Conservation (phyloP, 2,888 invertebrate genomes). For the Clepsis dumicolana region DNA sequence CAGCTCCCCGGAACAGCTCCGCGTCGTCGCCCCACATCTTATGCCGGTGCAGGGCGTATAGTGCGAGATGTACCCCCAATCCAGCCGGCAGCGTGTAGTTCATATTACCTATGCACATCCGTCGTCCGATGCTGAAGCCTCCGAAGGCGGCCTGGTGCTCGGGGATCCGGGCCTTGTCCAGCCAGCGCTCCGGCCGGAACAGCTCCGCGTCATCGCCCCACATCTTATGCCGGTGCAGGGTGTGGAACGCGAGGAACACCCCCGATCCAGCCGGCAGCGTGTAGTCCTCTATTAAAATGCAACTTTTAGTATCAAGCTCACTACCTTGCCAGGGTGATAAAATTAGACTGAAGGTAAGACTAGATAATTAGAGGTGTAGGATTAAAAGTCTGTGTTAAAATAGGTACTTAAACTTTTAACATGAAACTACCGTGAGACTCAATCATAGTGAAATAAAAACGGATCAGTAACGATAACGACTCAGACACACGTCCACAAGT, state of each 20-base stretch:
- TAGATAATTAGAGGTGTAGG: too few species aligned
- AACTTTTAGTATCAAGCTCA: neutral
- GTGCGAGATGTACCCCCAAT: neutral
- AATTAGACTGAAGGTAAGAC: too few species aligned
- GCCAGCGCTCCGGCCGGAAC: slow-evolving; percentile 29
- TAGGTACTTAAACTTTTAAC: too few species aligned
- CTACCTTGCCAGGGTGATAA: too few species aligned
- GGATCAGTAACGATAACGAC: too few species aligned
- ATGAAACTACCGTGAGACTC: too few species aligned
- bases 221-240: slow-evolving; percentile 3
- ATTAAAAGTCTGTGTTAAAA: too few species aligned
- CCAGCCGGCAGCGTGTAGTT: slow-evolving; percentile 22
- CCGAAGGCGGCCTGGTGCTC: slow-evolving; percentile 13
- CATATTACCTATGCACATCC: slow-evolving; percentile 31
- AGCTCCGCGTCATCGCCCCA: slow-evolving; percentile 16
- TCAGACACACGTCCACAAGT: too few species aligned
- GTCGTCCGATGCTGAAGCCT: slow-evolving; percentile 19
- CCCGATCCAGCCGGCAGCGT: slow-evolving; percentile 17
- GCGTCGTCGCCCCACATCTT: slow-evolving; percentile 21
- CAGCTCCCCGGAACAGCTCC: slow-evolving; percentile 15
- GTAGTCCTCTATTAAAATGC: slow-evolving; percentile 15
- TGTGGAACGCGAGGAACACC: neutral
- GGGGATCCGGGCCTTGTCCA: slow-evolving; percentile 16
- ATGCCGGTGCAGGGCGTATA: slow-evolving; percentile 5
- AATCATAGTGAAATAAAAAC: too few species aligned